Evolutionary conservation across 2,113 vertebrate genomes (phyloP), one percentile per base, ranked within the genome.

Genomic region (Charina bottae): DNA sequence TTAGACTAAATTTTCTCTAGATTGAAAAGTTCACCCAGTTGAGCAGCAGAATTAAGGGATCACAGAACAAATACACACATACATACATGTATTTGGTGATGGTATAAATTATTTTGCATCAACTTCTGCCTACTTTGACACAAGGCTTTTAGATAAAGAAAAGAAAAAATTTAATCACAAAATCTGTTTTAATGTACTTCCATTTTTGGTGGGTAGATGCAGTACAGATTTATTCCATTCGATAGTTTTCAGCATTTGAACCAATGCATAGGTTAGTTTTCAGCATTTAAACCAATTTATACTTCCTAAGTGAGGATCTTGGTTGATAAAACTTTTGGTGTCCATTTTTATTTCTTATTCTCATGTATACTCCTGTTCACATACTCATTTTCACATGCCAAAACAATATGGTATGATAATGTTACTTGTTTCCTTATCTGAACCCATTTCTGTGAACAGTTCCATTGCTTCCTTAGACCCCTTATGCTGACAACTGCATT

Each of bases 11-110:
- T 12, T 89, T 89, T 72, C 91, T 85, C 13, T 3, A 83, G 56
- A 56, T 89, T 60, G 6, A 59, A 91, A 84, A 88, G 58, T 90
- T 92, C 5, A 19, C 8, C 95, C 3, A 0, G 15, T 19, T 60
- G 37, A 56, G 19, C 88, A 89, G 23, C 78, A 78, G 92, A 94
- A 28, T 58, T 62, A 28, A 89, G 46, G 12, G 55, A 87, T 90
- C 72, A 90, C 1, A 85, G 26, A 91, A 85, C 84, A 93, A 2
- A 62, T 13, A 2, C 3, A 19, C 2, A 88, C 93, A 56, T 49
- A 83, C 54, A 10, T 90, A 59, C 37, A 2, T 89, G 72, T 89
- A 72, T 90, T 94, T 88, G 60, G 33, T 90, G 64, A 87, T 93
- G 87, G 54, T 55, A 87, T 49, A 88, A 83, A 46, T 68, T 0